A percentile compares a stretch with the other conserved stretches of the same genome.
Conservation (phyloP, 2,797 vertebrate species). For the Amniataba percoides region DNA sequence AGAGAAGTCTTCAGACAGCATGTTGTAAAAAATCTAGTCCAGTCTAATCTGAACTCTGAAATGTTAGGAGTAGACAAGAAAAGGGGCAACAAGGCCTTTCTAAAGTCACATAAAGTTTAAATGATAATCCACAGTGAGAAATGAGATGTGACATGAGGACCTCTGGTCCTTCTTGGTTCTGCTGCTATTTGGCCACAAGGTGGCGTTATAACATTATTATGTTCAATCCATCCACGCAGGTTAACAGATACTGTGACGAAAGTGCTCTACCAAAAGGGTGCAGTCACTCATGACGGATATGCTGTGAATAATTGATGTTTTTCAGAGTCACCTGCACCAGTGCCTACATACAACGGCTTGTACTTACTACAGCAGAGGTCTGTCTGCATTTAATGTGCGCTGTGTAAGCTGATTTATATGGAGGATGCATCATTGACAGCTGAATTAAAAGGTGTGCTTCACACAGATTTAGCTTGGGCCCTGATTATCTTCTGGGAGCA, state of each 20-base stretch:
- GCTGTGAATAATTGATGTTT: constrained; percentile 78
- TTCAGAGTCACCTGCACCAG: constrained; percentile 59
- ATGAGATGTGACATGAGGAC: not conserved
- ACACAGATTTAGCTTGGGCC: not conserved
- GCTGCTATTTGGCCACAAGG: constrained; percentile 58
- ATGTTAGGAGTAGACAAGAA: not conserved
- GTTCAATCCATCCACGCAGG: not conserved
- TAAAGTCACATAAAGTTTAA: too few species aligned
- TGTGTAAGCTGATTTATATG: constrained; percentile 2
- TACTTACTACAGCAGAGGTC: constrained; percentile 26
- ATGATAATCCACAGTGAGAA: not conserved
- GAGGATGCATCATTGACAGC: not conserved
- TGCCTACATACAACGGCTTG: constrained; percentile 49
- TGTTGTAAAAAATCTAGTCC: not conserved
- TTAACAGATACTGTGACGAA: constrained; percentile 61
- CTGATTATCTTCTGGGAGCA: not conserved
- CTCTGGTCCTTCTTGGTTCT: not conserved
- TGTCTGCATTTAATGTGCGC: constrained; percentile 3
- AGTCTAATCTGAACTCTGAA: not conserved
- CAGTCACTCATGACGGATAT: constrained; percentile 73
- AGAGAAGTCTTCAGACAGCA: not conserved
- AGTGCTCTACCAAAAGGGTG: constrained; percentile 46
- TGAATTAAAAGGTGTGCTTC: not conserved
- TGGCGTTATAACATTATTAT: constrained; percentile 35
- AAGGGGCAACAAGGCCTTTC: not conserved